Conservation (phyloP, 1,140 invertebrate genomes). For the Eciton burchellii region DNA sequence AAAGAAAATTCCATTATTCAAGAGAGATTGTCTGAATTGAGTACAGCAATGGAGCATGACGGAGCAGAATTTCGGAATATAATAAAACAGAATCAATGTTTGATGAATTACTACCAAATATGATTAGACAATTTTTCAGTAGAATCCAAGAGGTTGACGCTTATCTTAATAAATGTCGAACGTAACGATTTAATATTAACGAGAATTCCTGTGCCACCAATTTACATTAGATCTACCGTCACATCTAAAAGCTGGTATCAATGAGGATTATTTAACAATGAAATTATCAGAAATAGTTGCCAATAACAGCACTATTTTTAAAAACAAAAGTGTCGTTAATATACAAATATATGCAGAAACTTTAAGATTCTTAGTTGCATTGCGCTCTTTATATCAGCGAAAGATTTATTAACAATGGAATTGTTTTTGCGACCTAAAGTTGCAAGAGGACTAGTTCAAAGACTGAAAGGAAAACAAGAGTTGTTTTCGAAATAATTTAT, state of each 20-base stretch:
- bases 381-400: conserved; percentile 98
- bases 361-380: conserved; percentile 99
- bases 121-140: conserved; percentile 87
- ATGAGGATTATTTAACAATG: conserved; percentile 99
- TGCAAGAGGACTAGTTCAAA: conserved; percentile 95
- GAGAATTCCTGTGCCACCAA: conserved; percentile 97
- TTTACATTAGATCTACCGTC: conserved; percentile 98
- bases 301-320: conserved; percentile 96
- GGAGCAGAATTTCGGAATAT: conserved; percentile 87
- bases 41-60: conserved; percentile 87
- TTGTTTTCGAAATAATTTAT: conserved; percentile 99
- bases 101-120: conserved; percentile 88
- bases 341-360: conserved; percentile 96
- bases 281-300: conserved; percentile 98
- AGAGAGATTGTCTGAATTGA: conserved; percentile 87
- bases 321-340: conserved; percentile 94
- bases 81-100: conserved; percentile 82
- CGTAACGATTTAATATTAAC: conserved; percentile 96
- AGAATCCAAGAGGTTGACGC: conserved; percentile 94
- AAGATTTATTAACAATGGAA: conserved; percentile 97
- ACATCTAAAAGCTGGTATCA: conserved; percentile 98
- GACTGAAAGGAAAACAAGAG: conserved; percentile 99
- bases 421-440: conserved; percentile 97
- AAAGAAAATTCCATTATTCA: conserved; percentile 89
- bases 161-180: conserved; percentile 93